Conservation (phyloP, 2,888 invertebrate genomes). For the Scaeva pyrastri region DNA sequence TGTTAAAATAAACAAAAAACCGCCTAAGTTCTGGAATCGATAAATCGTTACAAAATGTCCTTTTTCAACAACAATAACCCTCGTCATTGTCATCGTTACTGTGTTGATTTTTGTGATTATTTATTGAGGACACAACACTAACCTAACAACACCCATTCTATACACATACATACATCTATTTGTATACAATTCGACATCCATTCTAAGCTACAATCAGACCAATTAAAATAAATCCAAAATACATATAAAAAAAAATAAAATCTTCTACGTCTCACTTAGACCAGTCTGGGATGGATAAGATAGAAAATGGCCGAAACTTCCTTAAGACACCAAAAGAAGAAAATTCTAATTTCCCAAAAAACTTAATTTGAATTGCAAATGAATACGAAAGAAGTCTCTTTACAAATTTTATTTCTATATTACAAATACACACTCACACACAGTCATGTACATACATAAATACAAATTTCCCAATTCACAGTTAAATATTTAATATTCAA, state of each 20-base stretch:
- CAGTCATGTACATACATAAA: too few species aligned
- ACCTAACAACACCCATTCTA: too few species aligned
- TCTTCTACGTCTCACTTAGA: background rate
- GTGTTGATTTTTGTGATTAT: conserved; percentile 27
- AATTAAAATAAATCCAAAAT: conserved; percentile 51
- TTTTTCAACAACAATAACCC: background rate
- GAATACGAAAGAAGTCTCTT: conserved; percentile 5
- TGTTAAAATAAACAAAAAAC: too few species aligned
- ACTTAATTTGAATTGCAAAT: conserved; percentile 62
- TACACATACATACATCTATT: background rate
- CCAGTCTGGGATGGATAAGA: background rate
- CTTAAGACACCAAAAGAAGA: background rate
- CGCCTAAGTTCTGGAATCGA: background rate
- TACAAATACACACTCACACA: background rate
- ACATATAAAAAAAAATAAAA: conserved; percentile 26
- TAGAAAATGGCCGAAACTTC: background rate
- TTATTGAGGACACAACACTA: conserved; percentile 22
- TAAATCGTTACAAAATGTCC: background rate
- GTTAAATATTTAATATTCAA: conserved; percentile 35
- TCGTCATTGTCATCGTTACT: background rate
- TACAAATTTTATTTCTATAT: background rate
- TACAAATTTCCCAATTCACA: background rate
- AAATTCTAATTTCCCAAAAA: conserved; percentile 15
- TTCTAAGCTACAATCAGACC: conserved; percentile 25
- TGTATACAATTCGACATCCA: background rate